Base-by-base conservation (phyloP, 2,888 invertebrate genomes). In the Trachelus tabidus region DNA sequence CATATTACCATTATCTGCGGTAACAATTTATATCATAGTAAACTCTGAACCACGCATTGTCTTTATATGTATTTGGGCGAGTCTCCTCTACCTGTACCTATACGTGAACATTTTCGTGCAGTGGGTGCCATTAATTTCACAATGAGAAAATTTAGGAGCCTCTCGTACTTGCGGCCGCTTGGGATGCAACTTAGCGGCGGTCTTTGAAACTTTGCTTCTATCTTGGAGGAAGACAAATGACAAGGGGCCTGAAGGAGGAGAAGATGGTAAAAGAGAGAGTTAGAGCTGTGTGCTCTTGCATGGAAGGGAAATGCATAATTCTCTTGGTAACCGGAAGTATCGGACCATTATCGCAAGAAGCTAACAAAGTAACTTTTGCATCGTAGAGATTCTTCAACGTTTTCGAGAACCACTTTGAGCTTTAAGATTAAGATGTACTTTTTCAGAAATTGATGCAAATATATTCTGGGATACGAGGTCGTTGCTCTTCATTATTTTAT, bases 221-320 rank as follows among this genome's bases (percentile, higher is more conserved):
- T 89, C 89, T 87, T 82, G 83, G 88, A 87, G 86, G 85, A 88
- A 89, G 89, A 89, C 89, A 89, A 89, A 89, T 88, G 88, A 89
- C 86, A 86, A 81, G 79, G 79, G 81, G 23, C 6, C 77, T 79
- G 76, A 69, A 73, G 23, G 69, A 79, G 78, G 35, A 81, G 80
- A 75, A 81, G 83, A 85, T 82, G 84, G 82, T 80, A 82, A 82
- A 76, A 76, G 78, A 80, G 79, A 71, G 79, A 75, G 77, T 78
- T 80, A 81, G 78, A 79, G 84, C 77, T 84, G 83, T 83, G 83
- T 84, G 84, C 84, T 83, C 84, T 87, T 87, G 86, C 87, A 87
- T 86, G 85, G 83, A 83, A 87, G 84, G 84, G 83, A 84, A 88
- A 87, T 86, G 87, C 85, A 87, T 87, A 89, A 89, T 85, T 89